A percentile compares a stretch with the other conserved stretches of the same genome.
Conservation (phyloP, 2,888 invertebrate genomes). For the Cactoblastis cactorum region DNA sequence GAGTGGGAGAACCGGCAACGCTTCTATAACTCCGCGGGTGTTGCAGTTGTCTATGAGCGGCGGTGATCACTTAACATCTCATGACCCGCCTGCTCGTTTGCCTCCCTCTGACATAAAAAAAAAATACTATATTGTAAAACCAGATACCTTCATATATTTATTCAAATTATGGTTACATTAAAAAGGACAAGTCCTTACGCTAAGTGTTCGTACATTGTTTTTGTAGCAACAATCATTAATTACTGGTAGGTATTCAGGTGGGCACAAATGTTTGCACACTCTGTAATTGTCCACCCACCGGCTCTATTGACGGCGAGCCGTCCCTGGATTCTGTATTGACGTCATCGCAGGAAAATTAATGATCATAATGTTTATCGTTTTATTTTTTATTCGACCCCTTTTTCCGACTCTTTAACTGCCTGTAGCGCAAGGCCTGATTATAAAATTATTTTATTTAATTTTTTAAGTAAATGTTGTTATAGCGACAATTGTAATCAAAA, state of each 20-base stretch:
- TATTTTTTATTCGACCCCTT: background rate
- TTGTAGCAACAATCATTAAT: conserved; percentile 43
- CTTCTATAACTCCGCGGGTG: too few relatives aligned
- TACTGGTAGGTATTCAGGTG: conserved; percentile 51
- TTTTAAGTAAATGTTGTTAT: too few relatives aligned
- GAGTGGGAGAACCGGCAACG: too few relatives aligned
- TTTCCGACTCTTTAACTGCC: too few relatives aligned
- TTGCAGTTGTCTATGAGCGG: too few relatives aligned
- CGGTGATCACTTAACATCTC: too few relatives aligned
- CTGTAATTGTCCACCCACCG: conserved; percentile 69
- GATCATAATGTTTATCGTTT: background rate
- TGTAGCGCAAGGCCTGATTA: too few relatives aligned
- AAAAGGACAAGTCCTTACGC: conserved; percentile 54
- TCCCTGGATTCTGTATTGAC: conserved; percentile 31
- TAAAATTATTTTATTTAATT: too few relatives aligned
- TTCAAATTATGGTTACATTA: conserved; percentile 30
- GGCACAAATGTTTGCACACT: conserved; percentile 65
- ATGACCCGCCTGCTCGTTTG: too few relatives aligned
- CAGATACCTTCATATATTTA: background rate
- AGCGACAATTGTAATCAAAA: too few relatives aligned
- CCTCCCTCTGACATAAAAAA: too few relatives aligned
- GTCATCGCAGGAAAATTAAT: conserved; percentile 1
- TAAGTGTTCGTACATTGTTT: conserved; percentile 67
- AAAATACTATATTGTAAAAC: too few relatives aligned
- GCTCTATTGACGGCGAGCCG: conserved; percentile 41